Conservation (phyloP, 2,113 vertebrate genomes). For the Montifringilla adamsi region DNA sequence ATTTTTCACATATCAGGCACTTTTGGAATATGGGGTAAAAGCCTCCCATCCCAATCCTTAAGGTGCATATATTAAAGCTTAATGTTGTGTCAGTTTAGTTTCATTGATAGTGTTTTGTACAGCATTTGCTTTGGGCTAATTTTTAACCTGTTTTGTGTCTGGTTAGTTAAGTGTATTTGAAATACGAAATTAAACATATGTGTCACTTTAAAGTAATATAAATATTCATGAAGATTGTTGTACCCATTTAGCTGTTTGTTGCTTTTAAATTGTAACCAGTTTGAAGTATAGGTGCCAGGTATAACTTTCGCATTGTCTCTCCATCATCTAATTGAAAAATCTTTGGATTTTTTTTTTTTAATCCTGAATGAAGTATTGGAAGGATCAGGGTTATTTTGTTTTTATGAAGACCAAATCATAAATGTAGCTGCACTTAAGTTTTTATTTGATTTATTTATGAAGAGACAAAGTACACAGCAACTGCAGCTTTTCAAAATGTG, state of each 20-base stretch:
- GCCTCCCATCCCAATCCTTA: fast-evolving
- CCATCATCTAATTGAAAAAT: background rate
- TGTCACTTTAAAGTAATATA: background rate
- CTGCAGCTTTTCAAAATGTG: background rate
- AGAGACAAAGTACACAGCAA: background rate
- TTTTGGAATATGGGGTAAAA: background rate
- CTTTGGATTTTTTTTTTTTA: background rate
- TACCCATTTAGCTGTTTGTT: background rate
- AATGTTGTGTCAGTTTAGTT: background rate
- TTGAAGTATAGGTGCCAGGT: background rate
- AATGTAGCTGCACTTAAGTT: background rate
- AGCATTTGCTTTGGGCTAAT: background rate
- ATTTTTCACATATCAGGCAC: background rate
- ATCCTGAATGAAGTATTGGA: background rate
- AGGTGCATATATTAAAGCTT: background rate
- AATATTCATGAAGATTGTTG: background rate
- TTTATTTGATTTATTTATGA: background rate
- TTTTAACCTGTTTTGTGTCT: background rate
- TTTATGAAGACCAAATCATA: background rate
- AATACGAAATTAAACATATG: background rate
- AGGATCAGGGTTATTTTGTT: background rate
- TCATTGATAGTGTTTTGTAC: background rate
- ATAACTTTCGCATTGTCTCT: background rate
- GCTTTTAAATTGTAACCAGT: background rate
- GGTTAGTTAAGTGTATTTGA: background rate